Evolutionary conservation across 1,140 invertebrate species (phyloP), one percentile per base, ranked within the genome.

Genomic region (Papilio helenus): DNA sequence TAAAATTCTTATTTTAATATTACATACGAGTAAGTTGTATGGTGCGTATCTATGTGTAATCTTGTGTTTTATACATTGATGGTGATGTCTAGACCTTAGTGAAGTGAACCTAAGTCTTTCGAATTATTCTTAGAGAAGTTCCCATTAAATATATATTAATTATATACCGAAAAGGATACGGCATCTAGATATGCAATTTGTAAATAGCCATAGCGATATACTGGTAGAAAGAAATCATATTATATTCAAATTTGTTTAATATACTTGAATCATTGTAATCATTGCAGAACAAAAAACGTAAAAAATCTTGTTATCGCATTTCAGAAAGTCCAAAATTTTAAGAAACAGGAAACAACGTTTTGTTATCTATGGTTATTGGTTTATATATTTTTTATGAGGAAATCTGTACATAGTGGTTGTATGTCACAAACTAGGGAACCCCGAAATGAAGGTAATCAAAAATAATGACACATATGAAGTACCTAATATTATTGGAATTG

Each of bases 401-500:
- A 61, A 26, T 26, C 26, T 23, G 20, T 5, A 23, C 10, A 61
- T 23, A 26, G 8, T 26, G 9, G n/a, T 61, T 61, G 58, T 61
- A 14, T 26, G 10, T 55, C 7, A 23, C 7, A 18, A 49, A 49
- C 8, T 20, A 68, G 18, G 61, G 26, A 68, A 68, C 61, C 61
- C 61, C 10, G 61, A 68, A 29, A 65, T 65, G 18, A 29, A 68
- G 10, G 61, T 68, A 34, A 68, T 68, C 26, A 68, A 68, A 68
- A 29, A 68, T 68, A 68, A 68, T 68, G 26, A 29, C 61, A 68
- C 26, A 68, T 68, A 68, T 68, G 61, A 29, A 68, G 26, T 34
- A 68, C 26, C 14, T 68, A 68, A 34, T 68, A 26, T 29, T 29
- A 29, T 68, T 29, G 26, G 26, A 68, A 68, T 68, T 68, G 61